phyloP scores from a whole-genome alignment of 2,888 invertebrate genomes.

The Caenorhabditis japonica region DNA sequence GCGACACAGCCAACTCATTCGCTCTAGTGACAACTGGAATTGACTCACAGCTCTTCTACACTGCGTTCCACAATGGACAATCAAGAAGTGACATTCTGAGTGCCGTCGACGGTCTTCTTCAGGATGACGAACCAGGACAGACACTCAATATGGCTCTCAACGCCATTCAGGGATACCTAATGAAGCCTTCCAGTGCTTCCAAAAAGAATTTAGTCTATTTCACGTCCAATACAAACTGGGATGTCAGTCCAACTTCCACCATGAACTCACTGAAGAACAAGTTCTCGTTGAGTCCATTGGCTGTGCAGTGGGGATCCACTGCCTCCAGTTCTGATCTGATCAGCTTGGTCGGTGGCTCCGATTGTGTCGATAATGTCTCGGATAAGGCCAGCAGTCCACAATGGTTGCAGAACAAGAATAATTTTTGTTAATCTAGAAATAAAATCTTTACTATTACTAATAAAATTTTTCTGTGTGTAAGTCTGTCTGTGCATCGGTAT shows the following conservation, averaged over 20 bases:
- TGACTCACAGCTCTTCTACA: constrained; percentile 64
- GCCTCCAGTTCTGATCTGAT: constrained; percentile 43
- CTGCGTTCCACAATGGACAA: constrained; percentile 62
- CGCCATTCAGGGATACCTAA: constrained; percentile 54
- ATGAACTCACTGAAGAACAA: constrained; percentile 43
- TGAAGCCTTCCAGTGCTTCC: constrained; percentile 35
- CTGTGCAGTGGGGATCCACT: constrained; percentile 53
- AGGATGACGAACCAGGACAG: constrained; percentile 57
- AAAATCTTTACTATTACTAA: too few relatives aligned
- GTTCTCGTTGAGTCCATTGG: constrained; percentile 51
- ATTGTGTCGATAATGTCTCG: constrained; percentile 37
- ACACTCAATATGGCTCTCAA: constrained; percentile 53
- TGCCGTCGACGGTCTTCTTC: constrained; percentile 50
- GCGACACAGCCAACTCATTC: constrained; percentile 53
- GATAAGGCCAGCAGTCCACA: constrained; percentile 30
- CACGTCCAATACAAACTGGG: constrained; percentile 60
- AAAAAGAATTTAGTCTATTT: constrained; percentile 59
- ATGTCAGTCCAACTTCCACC: constrained; percentile 44
- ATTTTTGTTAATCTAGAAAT: too few relatives aligned
- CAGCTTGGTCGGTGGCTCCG: constrained; percentile 48
- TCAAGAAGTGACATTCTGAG: constrained; percentile 39
- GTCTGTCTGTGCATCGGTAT: too few relatives aligned
- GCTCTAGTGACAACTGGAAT: constrained; percentile 60
- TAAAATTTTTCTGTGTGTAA: too few relatives aligned
- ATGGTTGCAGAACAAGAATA: constrained; percentile 61